phyloP scores from a whole-genome alignment of 2,888 invertebrate species.

The Odontothrips loti region DNA sequence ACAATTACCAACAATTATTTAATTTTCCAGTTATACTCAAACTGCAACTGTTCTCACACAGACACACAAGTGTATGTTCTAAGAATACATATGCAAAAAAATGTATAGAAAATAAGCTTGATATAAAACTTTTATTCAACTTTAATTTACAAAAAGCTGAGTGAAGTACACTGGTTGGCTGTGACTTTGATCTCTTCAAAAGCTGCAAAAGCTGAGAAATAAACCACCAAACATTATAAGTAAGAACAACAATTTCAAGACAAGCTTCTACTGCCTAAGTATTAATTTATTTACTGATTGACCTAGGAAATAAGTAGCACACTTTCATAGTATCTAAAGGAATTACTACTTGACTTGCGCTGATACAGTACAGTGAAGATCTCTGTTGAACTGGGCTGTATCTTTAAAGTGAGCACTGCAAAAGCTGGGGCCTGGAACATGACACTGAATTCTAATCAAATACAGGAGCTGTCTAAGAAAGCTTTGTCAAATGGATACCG shows the following conservation, averaged over 20 bases:
- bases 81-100: background rate
- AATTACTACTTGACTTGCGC: too few species aligned
- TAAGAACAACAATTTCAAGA: background rate
- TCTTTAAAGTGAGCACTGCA: background rate
- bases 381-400: too few species aligned
- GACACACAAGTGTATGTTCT: background rate
- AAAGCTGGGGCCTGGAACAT: background rate
- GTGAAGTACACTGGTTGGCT: background rate
- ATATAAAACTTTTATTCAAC: background rate
- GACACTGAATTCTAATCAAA: background rate
- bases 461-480: background rate
- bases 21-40: too few species aligned
- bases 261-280: background rate
- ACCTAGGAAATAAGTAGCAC: background rate
- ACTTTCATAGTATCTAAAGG: too few species aligned
- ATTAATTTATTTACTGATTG: background rate
- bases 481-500: background rate
- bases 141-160: background rate
- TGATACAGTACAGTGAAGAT: too few species aligned
- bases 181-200: constrained; percentile 5
- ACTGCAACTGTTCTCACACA: background rate
- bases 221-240: background rate
- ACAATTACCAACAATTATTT: too few species aligned
- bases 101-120: background rate
- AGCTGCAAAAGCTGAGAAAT: constrained; percentile 11